phyloP scores from a whole-genome alignment of 2,797 vertebrate genomes.

The Hydrophis major region DNA sequence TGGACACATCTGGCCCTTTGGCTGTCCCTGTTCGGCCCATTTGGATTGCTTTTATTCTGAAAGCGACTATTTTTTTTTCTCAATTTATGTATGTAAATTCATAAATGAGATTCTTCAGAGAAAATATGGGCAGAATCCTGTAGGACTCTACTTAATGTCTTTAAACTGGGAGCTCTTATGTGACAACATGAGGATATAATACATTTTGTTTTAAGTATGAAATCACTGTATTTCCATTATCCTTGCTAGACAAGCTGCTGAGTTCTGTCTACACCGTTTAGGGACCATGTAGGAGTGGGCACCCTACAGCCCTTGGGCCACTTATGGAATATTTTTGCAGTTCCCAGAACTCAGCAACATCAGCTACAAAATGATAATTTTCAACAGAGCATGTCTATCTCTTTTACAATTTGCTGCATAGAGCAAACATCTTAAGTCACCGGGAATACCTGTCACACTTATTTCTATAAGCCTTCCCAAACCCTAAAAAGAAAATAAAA shows the following conservation, averaged over 20 bases:
- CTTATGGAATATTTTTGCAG: neutral
- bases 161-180: neutral
- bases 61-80: neutral
- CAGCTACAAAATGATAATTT: neutral
- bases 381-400: neutral
- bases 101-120: too few species aligned
- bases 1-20: neutral
- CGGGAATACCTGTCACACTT: neutral
- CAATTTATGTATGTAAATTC: neutral
- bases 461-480: neutral
- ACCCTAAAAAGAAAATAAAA: neutral
- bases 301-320: neutral
- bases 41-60: neutral
- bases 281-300: neutral
- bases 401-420: neutral
- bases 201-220: neutral
- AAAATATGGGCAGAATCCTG: neutral
- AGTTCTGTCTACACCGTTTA: neutral
- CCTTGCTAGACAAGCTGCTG: neutral
- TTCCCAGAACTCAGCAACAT: neutral
- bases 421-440: neutral
- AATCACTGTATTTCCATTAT: neutral
- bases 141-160: neutral
- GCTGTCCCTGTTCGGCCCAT: neutral
- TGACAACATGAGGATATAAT: neutral